Percentiles rank a stretch among this genome's conserved stretches.
Conservation (phyloP, 2,888 invertebrate genomes). For the Tenodera sinensis region DNA sequence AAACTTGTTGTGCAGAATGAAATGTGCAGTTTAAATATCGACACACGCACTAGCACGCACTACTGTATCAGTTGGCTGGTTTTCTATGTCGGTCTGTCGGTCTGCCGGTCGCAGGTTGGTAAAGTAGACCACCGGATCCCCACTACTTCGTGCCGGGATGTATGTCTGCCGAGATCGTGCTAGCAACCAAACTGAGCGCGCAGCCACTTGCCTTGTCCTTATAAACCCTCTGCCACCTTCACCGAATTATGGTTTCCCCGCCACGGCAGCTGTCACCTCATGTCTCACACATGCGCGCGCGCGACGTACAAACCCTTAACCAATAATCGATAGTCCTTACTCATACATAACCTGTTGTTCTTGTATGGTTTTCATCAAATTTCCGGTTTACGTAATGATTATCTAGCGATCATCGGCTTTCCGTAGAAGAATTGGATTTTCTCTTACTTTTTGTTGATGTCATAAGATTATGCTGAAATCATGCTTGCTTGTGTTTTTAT, state of each 20-base stretch:
- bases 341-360: background rate
- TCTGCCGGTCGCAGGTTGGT: background rate
- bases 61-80: background rate
- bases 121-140: slow-evolving; percentile 6
- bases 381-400: background rate
- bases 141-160: background rate
- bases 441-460: background rate
- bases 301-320: background rate
- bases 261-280: background rate
- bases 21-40: background rate
- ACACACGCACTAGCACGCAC: background rate
- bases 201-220: background rate
- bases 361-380: background rate
- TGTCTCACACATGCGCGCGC: background rate
- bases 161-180: background rate
- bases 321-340: slow-evolving; percentile 4
- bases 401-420: background rate
- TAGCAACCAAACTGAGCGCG: slow-evolving; percentile 25
- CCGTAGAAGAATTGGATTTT: background rate
- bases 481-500: background rate
- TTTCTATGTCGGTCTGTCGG: background rate
- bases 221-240: slow-evolving; percentile 17
- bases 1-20: background rate
- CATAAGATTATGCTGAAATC: background rate
- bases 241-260: background rate